phyloP scores from a whole-genome alignment of 2,113 vertebrate species.

The Heterocephalus glaber region DNA sequence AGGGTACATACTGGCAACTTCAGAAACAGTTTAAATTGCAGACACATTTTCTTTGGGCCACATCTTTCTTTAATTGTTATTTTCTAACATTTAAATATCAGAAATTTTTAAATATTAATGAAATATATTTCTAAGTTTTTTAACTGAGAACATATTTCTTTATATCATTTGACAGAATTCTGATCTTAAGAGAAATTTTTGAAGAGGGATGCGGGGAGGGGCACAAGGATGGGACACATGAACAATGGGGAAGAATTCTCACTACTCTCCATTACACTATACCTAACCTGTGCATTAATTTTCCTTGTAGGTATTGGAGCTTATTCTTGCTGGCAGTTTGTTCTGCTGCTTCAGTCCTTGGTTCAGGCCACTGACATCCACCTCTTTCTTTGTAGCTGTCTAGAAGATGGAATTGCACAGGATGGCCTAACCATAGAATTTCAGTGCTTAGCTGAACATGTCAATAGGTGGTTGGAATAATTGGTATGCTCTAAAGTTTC shows the following conservation, averaged over 20 bases:
- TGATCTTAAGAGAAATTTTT: neutral
- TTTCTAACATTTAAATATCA: constrained; percentile 3
- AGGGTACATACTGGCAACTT: neutral
- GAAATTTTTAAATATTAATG: neutral
- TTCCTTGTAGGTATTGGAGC: neutral
- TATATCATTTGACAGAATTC: neutral
- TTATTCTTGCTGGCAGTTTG: no score
- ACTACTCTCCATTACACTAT: neutral
- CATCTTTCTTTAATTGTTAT: neutral
- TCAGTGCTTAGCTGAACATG: neutral
- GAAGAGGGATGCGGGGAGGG: no score
- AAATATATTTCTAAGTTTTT: neutral
- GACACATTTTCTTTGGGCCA: neutral
- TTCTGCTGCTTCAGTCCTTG: neutral
- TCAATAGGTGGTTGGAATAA: neutral
- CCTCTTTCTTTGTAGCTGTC: neutral
- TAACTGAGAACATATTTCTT: neutral
- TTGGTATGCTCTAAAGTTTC: neutral
- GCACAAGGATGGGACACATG: neutral
- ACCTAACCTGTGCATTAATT: neutral
- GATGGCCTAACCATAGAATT: neutral
- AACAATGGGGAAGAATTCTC: neutral
- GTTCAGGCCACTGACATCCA: neutral
- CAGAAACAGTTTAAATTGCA: neutral
- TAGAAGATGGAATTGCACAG: neutral